These are phyloP conservation scores for Mactromeris polynyma DNA, from an alignment of 2,888 invertebrate genomes.

Conservation along the genomic window DNA sequence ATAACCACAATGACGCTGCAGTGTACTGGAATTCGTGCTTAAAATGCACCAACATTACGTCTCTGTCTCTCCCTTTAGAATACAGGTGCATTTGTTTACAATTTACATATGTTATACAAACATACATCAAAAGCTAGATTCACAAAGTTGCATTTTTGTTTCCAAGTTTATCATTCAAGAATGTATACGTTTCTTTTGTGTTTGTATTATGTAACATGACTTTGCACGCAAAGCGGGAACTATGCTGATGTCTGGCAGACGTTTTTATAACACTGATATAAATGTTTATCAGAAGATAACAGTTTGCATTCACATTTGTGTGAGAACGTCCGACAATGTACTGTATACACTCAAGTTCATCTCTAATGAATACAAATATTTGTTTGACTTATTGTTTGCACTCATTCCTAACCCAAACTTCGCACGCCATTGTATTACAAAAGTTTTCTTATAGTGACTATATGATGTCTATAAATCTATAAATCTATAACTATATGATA, in stretches of 20 bases:
- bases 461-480: too few species aligned
- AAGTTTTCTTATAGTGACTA: too few species aligned
- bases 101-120: neutral
- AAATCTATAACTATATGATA: too few species aligned
- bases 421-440: too few species aligned
- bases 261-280: neutral
- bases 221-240: neutral
- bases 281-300: neutral
- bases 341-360: too few species aligned
- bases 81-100: conserved; percentile 8
- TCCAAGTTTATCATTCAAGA: neutral
- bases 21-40: neutral
- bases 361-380: too few species aligned
- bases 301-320: neutral
- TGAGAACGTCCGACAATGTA: neutral
- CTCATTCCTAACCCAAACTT: too few species aligned
- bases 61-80: neutral
- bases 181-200: neutral
- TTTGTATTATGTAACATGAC: neutral
- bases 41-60: neutral
- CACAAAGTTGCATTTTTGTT: neutral
- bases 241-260: neutral
- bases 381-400: too few species aligned
- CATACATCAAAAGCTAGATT: neutral
- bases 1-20: neutral